Evolutionary conservation across 2,797 vertebrate species (phyloP), one percentile per base, ranked within the genome.

Genomic region (Pteropus rufus): DNA sequence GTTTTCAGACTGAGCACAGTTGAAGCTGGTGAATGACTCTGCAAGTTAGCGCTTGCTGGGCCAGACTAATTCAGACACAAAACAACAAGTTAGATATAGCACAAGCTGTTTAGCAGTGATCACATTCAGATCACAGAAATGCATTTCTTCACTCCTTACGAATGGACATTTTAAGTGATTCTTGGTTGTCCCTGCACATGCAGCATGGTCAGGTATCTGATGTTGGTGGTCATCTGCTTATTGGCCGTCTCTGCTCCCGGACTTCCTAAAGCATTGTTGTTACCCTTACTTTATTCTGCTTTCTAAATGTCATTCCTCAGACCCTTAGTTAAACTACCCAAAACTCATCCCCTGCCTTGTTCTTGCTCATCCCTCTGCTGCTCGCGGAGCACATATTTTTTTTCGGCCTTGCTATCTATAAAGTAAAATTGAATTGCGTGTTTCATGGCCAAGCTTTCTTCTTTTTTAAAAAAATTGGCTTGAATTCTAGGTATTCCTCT

Each of bases 11-110:
- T 10, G 34, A 83, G 91, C 89, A 82, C 39, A 18, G 52, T 79
- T 56, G 93, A 91, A 89, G 89, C 85, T 82, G 94, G 81, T 73
- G 89, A 91, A 89, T 95, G 96, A 96, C 85, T 96, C 84, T 93
- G 91, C 94, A 92, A 92, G 93, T 92, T 93, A 85, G 73, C 88
- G 64, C 86, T 75, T 92, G 88, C 73, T n/a, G 69, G 58, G 75
- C 89, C 80, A 65, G 88, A 83, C 76, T 70, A 10, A 60, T 36
- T 92, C 39, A 54, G 88, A 91, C 94, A 92, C 72, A 70, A 77
- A 92, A 77, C 46, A 75, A 5, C 12, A 52, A 16, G 46, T 39
- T 39, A n/a, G 46, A 46, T 52, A 23, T 34, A n/a, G 31, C 26
- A 1, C 77, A 82, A 41, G 77, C 58, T 49, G 2, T 60, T 83